Evolutionary conservation across 1,140 invertebrate genomes (phyloP).

Genomic region (Oncopeltus fasciatus): DNA sequence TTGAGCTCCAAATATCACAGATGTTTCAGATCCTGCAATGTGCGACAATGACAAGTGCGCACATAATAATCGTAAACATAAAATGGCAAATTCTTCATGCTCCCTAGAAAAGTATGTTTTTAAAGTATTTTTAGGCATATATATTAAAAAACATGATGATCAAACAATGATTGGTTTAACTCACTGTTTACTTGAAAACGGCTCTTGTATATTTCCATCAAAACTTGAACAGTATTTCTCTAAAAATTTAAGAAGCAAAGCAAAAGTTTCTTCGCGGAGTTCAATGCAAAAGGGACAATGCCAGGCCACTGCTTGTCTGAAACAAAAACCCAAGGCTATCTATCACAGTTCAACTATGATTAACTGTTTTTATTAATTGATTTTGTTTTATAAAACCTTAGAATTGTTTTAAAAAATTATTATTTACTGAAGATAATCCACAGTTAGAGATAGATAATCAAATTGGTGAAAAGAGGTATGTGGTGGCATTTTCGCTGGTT

Average conservation of each 20-base stretch:
- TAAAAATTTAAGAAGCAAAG: constrained; percentile 39
- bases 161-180: neutral
- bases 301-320: constrained; percentile 38
- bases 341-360: no score
- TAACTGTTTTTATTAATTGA: no score
- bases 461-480: no score
- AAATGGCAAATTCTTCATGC: constrained; percentile 42
- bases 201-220: constrained; percentile 25
- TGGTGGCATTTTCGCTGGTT: no score
- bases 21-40: constrained; percentile 33
- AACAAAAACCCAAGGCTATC: no score
- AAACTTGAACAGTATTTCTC: constrained; percentile 42
- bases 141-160: neutral
- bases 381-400: no score
- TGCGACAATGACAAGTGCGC: constrained; percentile 44
- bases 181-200: constrained; percentile 18
- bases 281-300: constrained; percentile 48
- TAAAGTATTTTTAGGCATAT: neutral
- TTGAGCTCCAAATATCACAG: constrained; percentile 35
- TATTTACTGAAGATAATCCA: no score
- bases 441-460: no score
- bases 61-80: constrained; percentile 41
- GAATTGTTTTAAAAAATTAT: no score
- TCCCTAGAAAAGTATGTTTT: constrained; percentile 29
- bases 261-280: constrained; percentile 44